Evolutionary conservation across 2,113 vertebrate genomes (phyloP).

Genomic region (Cavia porcellus): DNA sequence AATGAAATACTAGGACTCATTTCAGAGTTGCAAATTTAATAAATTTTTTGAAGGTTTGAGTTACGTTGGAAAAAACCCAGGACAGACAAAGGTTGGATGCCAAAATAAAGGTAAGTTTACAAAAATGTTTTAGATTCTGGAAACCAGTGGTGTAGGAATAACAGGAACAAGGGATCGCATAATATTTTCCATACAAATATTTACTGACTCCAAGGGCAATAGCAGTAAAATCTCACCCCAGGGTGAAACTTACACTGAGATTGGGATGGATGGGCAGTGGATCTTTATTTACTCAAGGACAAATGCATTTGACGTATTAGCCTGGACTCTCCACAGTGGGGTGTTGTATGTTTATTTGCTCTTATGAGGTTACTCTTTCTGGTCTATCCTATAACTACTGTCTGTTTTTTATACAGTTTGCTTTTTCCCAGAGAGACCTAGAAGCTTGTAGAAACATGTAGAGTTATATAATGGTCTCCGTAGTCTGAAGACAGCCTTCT

Average conservation of each 20-base stretch:
- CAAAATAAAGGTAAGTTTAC: constrained; percentile 79
- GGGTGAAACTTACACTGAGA: constrained; percentile 70
- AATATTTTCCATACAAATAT: constrained; percentile 84
- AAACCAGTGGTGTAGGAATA: constrained; percentile 74
- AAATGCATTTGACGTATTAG: constrained; percentile 51
- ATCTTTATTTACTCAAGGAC: constrained; percentile 68
- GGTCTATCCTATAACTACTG: constrained; percentile 4
- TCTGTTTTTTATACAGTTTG: constrained; percentile 51
- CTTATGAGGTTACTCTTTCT: neutral
- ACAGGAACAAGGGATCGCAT: constrained; percentile 81
- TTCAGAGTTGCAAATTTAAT: constrained; percentile 73
- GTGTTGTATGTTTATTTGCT: constrained; percentile 49
- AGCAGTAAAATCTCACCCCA: constrained; percentile 72
- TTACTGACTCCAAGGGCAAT: constrained; percentile 83
- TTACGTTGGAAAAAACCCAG: constrained; percentile 63
- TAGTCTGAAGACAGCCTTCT: neutral
- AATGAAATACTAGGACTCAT: constrained; percentile 59
- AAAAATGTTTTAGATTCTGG: constrained; percentile 79
- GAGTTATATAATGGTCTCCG: constrained; percentile 42
- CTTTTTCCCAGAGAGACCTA: constrained; percentile 46
- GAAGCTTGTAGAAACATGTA: neutral
- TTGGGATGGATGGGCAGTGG: neutral
- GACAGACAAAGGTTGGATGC: constrained; percentile 73
- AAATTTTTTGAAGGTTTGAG: constrained; percentile 64
- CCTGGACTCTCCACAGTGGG: neutral